Percentiles rank a stretch among this genome's conserved stretches.
phyloP scores from a whole-genome alignment of 1,140 invertebrate genomes.

The Holcopasites calliopsidis region DNA sequence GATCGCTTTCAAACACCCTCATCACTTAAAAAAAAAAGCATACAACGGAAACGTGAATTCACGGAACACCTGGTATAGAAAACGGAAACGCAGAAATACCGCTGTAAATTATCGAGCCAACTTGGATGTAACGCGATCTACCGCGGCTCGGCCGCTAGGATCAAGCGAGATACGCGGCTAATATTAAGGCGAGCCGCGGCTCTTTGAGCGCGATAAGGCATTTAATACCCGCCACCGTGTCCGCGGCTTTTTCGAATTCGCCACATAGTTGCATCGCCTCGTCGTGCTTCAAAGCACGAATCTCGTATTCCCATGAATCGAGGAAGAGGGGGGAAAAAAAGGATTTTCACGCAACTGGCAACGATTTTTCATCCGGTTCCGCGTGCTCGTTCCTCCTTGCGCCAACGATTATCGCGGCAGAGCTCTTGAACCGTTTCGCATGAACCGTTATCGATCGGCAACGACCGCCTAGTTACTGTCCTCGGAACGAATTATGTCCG shows the following conservation, averaged over 20 bases:
- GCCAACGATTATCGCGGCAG: constrained; percentile 18
- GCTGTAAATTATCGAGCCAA: constrained; percentile 15
- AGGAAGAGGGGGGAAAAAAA: background rate
- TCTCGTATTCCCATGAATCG: background rate
- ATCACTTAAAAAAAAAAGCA: too few relatives aligned
- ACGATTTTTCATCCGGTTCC: background rate
- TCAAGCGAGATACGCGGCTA: constrained; percentile 2
- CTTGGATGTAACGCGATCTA: constrained; percentile 31
- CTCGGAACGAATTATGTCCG: constrained; percentile 25
- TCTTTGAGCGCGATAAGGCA: constrained; percentile 27
- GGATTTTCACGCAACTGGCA: background rate
- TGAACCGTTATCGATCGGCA: constrained; percentile 21
- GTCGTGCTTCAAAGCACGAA: background rate
- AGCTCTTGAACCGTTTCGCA: constrained; percentile 19
- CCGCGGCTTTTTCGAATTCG: constrained; percentile 21
- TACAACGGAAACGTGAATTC: too few relatives aligned
- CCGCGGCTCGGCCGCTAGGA: background rate
- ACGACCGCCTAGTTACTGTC: constrained; percentile 33
- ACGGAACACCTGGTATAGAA: background rate
- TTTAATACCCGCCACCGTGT: constrained; percentile 33
- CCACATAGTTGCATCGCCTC: background rate
- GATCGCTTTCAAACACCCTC: too few relatives aligned
- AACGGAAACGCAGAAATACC: background rate
- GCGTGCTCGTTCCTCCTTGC: background rate
- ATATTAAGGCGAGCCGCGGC: constrained; percentile 26